Percentiles rank a stretch among this genome's conserved stretches.
These are phyloP conservation scores for Hormiphora californensis DNA, from an alignment of 37 sponge, comb jelly and placozoan genomes.

Conservation along the genomic window DNA sequence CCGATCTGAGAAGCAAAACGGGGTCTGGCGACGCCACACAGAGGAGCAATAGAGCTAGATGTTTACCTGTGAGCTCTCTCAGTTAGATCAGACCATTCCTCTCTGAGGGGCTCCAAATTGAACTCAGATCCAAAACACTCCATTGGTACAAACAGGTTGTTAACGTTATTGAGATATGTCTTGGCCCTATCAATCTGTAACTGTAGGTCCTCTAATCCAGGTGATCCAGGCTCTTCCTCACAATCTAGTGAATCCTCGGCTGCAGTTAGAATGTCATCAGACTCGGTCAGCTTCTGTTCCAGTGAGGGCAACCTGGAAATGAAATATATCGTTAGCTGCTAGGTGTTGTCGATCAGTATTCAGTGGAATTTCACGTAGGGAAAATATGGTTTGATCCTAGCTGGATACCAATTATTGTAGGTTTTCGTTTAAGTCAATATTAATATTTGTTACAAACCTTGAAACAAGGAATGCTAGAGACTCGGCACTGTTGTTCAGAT, in stretches of 20 bases:
- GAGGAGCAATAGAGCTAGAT: not conserved
- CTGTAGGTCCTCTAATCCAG: constrained; percentile 2
- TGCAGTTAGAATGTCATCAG: constrained; percentile 11
- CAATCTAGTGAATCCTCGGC: not conserved
- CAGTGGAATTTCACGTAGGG: too few relatives aligned
- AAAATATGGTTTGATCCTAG: too few relatives aligned
- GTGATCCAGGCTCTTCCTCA: not conserved
- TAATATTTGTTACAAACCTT: too few relatives aligned
- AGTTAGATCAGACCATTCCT: constrained; percentile 1
- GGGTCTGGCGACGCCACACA: too few relatives aligned
- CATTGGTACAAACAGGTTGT: constrained; percentile 37
- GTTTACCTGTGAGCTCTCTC: not conserved
- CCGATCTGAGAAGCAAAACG: not conserved
- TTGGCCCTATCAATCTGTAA: constrained; percentile 39
- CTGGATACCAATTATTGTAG: too few relatives aligned
- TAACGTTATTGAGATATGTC: constrained; percentile 1
- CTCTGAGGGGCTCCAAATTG: not conserved
- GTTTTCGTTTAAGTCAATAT: too few relatives aligned
- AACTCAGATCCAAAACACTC: constrained; percentile 52
- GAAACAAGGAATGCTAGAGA: constrained; percentile 35
- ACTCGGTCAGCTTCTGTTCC: constrained; percentile 20
- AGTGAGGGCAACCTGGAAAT: not conserved
- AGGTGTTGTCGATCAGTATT: too few relatives aligned
- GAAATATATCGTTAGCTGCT: too few relatives aligned
- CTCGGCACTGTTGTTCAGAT: constrained; percentile 12